phyloP scores from a whole-genome alignment of 2,888 invertebrate species.

The Crematogaster levior region DNA sequence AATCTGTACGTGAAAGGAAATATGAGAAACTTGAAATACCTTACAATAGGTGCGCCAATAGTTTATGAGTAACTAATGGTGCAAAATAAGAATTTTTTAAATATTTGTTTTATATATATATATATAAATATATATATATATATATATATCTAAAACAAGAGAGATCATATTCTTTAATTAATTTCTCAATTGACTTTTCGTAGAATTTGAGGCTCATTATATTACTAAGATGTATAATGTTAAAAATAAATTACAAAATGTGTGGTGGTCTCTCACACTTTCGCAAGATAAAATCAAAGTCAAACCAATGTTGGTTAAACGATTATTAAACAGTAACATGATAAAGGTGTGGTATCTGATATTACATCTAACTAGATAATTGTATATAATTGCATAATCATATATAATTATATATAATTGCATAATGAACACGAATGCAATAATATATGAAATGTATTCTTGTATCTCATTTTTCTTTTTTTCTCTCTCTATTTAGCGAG shows the following conservation, averaged over 20 bases:
- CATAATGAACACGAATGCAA: not conserved
- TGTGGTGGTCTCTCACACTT: not conserved
- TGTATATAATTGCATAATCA: too few relatives aligned
- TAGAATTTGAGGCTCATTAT: not conserved
- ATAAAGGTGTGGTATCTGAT: not conserved
- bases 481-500: not conserved
- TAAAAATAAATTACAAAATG: not conserved
- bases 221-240: not conserved
- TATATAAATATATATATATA: too few relatives aligned
- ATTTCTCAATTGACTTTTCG: not conserved
- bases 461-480: not conserved
- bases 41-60: not conserved
- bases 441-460: not conserved
- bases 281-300: not conserved
- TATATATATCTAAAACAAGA: too few relatives aligned
- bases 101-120: too few relatives aligned
- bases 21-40: not conserved
- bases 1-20: not conserved
- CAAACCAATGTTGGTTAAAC: not conserved
- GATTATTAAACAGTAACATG: not conserved
- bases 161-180: not conserved
- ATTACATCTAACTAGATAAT: not conserved
- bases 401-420: not conserved
- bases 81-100: not conserved
- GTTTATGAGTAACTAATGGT: not conserved